These are phyloP conservation scores for Thalpophila matura DNA, from an alignment of 2,888 invertebrate species.

Conservation along the genomic window DNA sequence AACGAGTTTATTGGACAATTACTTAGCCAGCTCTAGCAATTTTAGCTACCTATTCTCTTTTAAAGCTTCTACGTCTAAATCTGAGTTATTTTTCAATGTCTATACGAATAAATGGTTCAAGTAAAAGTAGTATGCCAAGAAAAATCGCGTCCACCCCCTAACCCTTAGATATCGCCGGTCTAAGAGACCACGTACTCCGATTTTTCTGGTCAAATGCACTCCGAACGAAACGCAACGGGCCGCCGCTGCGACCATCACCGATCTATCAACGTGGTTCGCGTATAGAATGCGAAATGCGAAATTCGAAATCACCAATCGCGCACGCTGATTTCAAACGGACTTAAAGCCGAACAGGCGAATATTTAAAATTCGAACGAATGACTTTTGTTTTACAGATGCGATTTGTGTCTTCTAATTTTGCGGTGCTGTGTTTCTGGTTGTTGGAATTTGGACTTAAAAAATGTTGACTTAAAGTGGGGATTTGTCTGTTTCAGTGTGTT, in stretches of 20 bases:
- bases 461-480: slow-evolving; percentile 50
- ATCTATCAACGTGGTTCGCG: slow-evolving; percentile 87
- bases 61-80: not conserved
- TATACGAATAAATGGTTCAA: slow-evolving; percentile 42
- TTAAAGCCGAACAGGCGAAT: slow-evolving; percentile 75
- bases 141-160: slow-evolving; percentile 54
- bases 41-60: not conserved
- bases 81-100: slow-evolving; percentile 16
- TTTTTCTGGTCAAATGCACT: slow-evolving; percentile 89
- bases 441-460: slow-evolving; percentile 60
- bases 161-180: slow-evolving; percentile 66
- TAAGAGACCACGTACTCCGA: slow-evolving; percentile 78
- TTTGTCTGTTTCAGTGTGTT: slow-evolving; percentile 53
- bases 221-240: slow-evolving; percentile 73
- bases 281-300: slow-evolving; percentile 83
- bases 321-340: slow-evolving; percentile 78
- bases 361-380: slow-evolving; percentile 82
- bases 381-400: slow-evolving; percentile 78
- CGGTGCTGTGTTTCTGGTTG: slow-evolving; percentile 26
- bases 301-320: slow-evolving; percentile 84
- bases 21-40: not conserved
- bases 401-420: slow-evolving; percentile 67
- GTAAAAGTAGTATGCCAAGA: slow-evolving; percentile 39
- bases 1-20: too few relatives aligned
- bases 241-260: slow-evolving; percentile 79